Conservation (phyloP, 2,113 vertebrate species). For the Empidonax traillii region DNA sequence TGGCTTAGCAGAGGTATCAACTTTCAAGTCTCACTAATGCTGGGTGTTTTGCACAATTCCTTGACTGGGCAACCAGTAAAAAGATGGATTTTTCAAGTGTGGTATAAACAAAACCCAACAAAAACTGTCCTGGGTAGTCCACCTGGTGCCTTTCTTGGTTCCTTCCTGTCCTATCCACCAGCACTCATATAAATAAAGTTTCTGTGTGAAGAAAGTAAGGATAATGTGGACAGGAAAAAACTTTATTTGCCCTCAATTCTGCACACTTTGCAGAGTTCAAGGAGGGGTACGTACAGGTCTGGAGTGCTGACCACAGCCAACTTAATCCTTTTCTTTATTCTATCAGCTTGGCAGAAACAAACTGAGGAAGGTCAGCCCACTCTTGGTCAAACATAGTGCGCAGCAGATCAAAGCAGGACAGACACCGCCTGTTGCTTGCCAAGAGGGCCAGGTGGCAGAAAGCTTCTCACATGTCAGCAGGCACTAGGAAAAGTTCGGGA, state of each 20-base stretch:
- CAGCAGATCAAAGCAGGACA: conserved; percentile 17
- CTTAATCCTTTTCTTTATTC: not conserved
- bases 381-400: not conserved
- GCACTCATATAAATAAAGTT: not conserved
- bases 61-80: not conserved
- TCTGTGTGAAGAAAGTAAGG: not conserved
- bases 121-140: not conserved
- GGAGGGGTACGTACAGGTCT: not conserved
- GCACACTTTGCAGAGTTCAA: not conserved
- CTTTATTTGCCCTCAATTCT: not conserved
- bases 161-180: not conserved
- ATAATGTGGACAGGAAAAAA: not conserved
- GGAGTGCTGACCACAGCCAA: not conserved
- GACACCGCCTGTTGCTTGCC: not conserved
- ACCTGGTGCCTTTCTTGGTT: not conserved
- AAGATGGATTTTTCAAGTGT: not conserved
- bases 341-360: conserved; percentile 7
- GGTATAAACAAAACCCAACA: not conserved
- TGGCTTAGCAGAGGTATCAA: not conserved
- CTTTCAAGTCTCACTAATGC: not conserved
- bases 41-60: conserved; percentile 8
- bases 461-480: conserved; percentile 42
- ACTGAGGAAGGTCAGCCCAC: not conserved
- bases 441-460: conserved; percentile 60
- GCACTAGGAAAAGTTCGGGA: not conserved